A percentile compares a stretch with the other conserved stretches of the same genome.
Evolutionary conservation across 2,888 invertebrate genomes (phyloP).

Genomic region (Adelphocoris suturalis): DNA sequence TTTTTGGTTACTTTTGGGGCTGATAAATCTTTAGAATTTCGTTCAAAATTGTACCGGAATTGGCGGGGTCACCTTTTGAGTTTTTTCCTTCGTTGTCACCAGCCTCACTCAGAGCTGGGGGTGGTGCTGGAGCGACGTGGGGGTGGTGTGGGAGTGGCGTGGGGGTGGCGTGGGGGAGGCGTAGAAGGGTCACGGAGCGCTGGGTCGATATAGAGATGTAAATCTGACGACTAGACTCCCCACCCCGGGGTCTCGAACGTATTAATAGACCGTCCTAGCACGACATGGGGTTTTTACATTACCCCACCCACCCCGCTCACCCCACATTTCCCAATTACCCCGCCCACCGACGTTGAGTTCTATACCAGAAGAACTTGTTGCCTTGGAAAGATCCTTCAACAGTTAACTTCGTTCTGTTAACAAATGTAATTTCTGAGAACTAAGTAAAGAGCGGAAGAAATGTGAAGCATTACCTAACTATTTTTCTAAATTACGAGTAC

Average conservation of each 20-base stretch:
- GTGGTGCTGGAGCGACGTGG: background rate
- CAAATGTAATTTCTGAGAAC: too few relatives aligned
- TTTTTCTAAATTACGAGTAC: too few relatives aligned
- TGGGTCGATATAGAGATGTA: conserved; percentile 21
- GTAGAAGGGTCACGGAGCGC: background rate
- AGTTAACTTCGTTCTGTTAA: too few relatives aligned
- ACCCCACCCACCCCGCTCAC: too few relatives aligned
- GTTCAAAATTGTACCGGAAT: too few relatives aligned
- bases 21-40: too few relatives aligned
- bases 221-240: conserved; percentile 12
- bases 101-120: too few relatives aligned
- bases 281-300: background rate
- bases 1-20: too few relatives aligned
- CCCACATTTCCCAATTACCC: background rate
- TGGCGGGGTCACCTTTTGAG: too few relatives aligned
- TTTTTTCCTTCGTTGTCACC: too few relatives aligned
- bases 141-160: background rate
- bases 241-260: background rate
- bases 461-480: too few relatives aligned
- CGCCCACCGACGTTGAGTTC: background rate
- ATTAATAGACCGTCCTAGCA: conserved; percentile 10
- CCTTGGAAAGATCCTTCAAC: background rate
- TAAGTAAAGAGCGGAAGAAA: too few relatives aligned
- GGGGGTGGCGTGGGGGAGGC: background rate
- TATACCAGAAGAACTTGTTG: background rate